Conservation (phyloP, 2,888 invertebrate species). For the Tiliacea citrago region DNA sequence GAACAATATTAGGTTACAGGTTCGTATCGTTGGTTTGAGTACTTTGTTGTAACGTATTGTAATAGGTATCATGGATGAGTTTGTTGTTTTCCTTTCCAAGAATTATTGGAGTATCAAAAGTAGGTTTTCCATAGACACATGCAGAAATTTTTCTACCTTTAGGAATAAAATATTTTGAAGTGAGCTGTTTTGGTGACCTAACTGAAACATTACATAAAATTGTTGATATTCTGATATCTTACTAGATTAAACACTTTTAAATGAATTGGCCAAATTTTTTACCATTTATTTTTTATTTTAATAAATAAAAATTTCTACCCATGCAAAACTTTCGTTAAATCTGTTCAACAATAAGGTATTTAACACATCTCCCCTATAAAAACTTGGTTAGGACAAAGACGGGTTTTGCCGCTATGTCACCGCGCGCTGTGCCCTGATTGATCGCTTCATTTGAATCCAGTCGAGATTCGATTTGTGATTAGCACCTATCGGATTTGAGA, state of each 20-base stretch:
- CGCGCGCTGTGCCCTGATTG: conserved; percentile 83
- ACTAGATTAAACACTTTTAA: not conserved
- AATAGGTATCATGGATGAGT: conserved; percentile 1
- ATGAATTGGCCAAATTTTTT: not conserved
- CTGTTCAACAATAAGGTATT: conserved; percentile 36
- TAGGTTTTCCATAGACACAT: conserved; percentile 13
- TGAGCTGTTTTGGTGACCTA: not conserved
- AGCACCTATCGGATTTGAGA: conserved; percentile 74
- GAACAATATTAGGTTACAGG: conserved; percentile 3
- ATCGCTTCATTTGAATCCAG: conserved; percentile 85
- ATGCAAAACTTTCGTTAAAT: conserved; percentile 16
- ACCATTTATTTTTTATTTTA: not conserved
- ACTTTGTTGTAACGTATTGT: not conserved
- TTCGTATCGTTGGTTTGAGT: not conserved
- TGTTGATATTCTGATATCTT: not conserved
- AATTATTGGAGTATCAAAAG: conserved; percentile 20
- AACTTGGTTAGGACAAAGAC: conserved; percentile 56
- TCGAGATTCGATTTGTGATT: conserved; percentile 86
- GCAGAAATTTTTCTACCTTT: conserved; percentile 12
- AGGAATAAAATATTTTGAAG: not conserved
- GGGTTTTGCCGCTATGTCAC: conserved; percentile 75
- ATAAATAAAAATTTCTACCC: not conserved
- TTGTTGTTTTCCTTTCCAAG: conserved; percentile 26
- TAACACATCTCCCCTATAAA: conserved; percentile 49
- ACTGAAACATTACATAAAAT: not conserved